A percentile compares a stretch with the other conserved stretches of the same genome.
These are phyloP conservation scores for Gymnarchus niloticus DNA, from an alignment of 2,113 vertebrate species.

Conservation along the genomic window DNA sequence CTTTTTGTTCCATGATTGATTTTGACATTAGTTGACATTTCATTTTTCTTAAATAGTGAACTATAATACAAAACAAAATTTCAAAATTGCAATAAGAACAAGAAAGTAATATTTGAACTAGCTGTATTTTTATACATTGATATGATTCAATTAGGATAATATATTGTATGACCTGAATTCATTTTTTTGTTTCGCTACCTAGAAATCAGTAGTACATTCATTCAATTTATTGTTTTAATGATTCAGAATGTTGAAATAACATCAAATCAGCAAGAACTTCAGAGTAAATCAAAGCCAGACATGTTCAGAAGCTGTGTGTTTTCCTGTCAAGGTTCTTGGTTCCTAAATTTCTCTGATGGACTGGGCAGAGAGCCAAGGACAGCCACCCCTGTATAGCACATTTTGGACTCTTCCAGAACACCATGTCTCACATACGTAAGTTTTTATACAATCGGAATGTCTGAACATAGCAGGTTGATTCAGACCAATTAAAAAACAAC, in stretches of 20 bases:
- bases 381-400: constrained; percentile 42
- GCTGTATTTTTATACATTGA: not conserved
- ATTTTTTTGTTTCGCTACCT: not conserved
- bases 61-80: too few relatives aligned
- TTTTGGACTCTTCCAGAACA: constrained; percentile 52
- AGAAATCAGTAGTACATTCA: not conserved
- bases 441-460: not conserved
- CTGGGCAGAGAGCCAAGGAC: constrained; percentile 49
- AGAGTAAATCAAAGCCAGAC: not conserved
- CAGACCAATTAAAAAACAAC: not conserved
- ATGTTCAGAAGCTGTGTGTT: not conserved
- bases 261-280: not conserved
- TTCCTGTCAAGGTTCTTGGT: constrained; percentile 26
- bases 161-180: not conserved
- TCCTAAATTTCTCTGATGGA: constrained; percentile 47
- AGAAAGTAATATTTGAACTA: not conserved
- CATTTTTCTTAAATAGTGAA: too few relatives aligned
- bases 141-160: not conserved
- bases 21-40: not conserved
- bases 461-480: not conserved
- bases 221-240: not conserved
- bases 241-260: not conserved
- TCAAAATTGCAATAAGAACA: too few relatives aligned
- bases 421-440: constrained; percentile 46
- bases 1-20: not conserved